Percentiles rank a stretch among this genome's conserved stretches.
phyloP scores from a whole-genome alignment of 2,113 vertebrate species.

The Protobothrops flavoviridis region DNA sequence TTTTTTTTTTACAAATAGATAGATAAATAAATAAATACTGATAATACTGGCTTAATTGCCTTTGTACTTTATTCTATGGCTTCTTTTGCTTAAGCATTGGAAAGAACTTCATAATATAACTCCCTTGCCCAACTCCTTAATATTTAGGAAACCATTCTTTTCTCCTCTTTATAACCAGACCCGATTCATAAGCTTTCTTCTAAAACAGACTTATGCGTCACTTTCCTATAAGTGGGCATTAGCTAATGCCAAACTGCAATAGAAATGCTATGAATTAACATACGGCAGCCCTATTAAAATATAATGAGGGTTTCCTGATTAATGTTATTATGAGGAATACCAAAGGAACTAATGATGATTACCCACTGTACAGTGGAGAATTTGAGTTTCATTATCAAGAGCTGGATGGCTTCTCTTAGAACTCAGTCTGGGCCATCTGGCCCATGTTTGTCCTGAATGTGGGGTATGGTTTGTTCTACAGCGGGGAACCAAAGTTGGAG shows the following conservation, averaged over 20 bases:
- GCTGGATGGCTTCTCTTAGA: constrained; percentile 11
- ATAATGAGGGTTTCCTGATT: constrained; percentile 48
- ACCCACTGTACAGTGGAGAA: constrained; percentile 33
- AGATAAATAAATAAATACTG: background rate
- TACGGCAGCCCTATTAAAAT: constrained; percentile 55
- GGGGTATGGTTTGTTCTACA: background rate
- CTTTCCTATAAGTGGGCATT: constrained; percentile 4
- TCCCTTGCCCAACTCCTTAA: background rate
- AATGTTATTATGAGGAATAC: constrained; percentile 39
- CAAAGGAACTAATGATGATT: constrained; percentile 47
- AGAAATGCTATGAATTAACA: constrained; percentile 43
- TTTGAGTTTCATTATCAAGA: constrained; percentile 7
- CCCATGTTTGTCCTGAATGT: background rate
- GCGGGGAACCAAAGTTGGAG: background rate
- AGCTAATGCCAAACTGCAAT: background rate
- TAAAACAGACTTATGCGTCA: background rate
- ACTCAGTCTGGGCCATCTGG: constrained; percentile 19
- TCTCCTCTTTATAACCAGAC: background rate
- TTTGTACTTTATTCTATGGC: background rate
- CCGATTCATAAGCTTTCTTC: constrained; percentile 14
- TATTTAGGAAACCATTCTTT: background rate
- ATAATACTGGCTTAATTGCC: background rate
- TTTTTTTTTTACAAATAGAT: background rate
- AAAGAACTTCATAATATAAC: background rate
- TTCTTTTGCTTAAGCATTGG: background rate